phyloP scores from a whole-genome alignment of 2,888 invertebrate genomes.

The Palloptera scutellata region DNA sequence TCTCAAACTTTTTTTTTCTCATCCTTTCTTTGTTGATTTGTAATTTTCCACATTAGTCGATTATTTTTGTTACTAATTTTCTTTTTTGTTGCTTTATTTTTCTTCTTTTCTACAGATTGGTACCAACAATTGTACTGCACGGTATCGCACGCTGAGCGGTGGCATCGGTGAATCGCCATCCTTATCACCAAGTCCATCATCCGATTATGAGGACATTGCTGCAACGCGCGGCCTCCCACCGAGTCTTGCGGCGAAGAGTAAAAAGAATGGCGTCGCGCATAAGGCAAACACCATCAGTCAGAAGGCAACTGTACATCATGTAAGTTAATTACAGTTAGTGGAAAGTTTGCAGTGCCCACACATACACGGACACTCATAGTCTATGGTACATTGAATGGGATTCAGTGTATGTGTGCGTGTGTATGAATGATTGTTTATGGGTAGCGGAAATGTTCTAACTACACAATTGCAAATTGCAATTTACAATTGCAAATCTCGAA shows the following conservation, averaged over 20 bases:
- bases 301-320: slow-evolving; percentile 73
- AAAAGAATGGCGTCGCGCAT: slow-evolving; percentile 62
- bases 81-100: slow-evolving; percentile 13
- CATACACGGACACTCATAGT: no score
- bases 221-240: slow-evolving; percentile 63
- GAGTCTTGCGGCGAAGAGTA: slow-evolving; percentile 58
- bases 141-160: slow-evolving; percentile 67
- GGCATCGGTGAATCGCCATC: slow-evolving; percentile 67
- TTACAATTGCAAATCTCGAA: slow-evolving; percentile 38
- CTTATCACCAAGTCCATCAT: slow-evolving; percentile 72
- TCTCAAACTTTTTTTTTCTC: slow-evolving; percentile 8
- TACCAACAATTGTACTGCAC: slow-evolving; percentile 65
- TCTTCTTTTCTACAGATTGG: slow-evolving; percentile 55
- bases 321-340: slow-evolving; percentile 64
- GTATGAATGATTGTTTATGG: slow-evolving; percentile 21
- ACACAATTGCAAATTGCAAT: slow-evolving; percentile 37
- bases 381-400: not conserved
- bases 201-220: slow-evolving; percentile 76
- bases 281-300: slow-evolving; percentile 67
- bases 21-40: slow-evolving; percentile 15
- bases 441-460: slow-evolving; percentile 3
- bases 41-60: not conserved
- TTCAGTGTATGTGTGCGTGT: slow-evolving; percentile 4
- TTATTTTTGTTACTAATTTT: not conserved
- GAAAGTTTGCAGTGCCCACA: not conserved